Evolutionary conservation across 1,140 invertebrate genomes (phyloP).

Genomic region (Leptopilina clavipes): DNA sequence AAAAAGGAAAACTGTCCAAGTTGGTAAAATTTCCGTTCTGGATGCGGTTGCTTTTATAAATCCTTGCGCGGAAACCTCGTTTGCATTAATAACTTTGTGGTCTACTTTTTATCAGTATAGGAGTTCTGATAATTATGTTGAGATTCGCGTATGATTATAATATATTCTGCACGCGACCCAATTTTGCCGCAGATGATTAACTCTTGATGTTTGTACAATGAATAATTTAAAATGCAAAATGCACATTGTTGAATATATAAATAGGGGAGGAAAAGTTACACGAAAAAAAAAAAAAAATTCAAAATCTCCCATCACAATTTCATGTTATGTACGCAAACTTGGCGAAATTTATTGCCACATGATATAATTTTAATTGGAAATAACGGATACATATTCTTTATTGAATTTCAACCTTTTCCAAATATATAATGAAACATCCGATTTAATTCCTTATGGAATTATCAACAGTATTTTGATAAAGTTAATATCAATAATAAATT

Average conservation of each 20-base stretch:
- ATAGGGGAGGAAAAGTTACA: background rate
- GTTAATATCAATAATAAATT: too few relatives aligned
- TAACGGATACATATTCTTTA: too few relatives aligned
- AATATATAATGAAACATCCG: too few relatives aligned
- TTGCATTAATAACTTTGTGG: constrained; percentile 31
- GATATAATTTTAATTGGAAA: too few relatives aligned
- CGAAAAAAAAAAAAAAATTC: too few relatives aligned
- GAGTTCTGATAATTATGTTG: constrained; percentile 25
- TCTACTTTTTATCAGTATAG: constrained; percentile 20
- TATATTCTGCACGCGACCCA: constrained; percentile 28
- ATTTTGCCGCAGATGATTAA: constrained; percentile 18
- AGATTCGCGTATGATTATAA: constrained; percentile 17
- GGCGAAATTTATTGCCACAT: too few relatives aligned
- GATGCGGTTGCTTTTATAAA: constrained; percentile 2
- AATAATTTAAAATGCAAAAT: constrained; percentile 1
- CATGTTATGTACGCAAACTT: too few relatives aligned
- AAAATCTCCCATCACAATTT: too few relatives aligned
- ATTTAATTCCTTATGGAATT: too few relatives aligned
- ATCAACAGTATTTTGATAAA: too few relatives aligned
- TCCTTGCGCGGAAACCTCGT: background rate
- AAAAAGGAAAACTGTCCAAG: background rate
- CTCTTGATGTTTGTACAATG: constrained; percentile 20
- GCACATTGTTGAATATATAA: constrained; percentile 7
- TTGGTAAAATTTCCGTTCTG: background rate
- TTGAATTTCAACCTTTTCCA: too few relatives aligned